These are phyloP conservation scores for Myodes glareolus DNA, from an alignment of 2,113 vertebrate species.

Conservation along the genomic window DNA sequence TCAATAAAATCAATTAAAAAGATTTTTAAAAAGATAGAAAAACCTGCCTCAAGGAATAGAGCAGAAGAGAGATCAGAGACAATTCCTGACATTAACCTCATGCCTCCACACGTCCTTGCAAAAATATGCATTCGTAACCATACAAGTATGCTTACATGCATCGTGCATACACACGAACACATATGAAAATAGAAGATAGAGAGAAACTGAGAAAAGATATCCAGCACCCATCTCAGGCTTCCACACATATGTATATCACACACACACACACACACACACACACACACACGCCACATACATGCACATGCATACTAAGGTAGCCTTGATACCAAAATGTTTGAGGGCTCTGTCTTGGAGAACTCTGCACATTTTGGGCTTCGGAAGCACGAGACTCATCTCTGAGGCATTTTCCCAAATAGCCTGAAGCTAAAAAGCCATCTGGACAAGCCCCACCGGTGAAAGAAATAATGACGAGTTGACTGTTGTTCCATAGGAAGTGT, in stretches of 20 bases:
- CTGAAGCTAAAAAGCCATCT: not conserved
- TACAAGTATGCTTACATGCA: too few relatives aligned
- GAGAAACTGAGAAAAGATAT: not conserved
- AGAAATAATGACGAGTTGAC: not conserved
- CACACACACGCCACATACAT: not conserved
- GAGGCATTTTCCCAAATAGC: not conserved
- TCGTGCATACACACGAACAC: not conserved
- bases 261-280: not conserved
- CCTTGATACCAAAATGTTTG: not conserved
- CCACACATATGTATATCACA: not conserved
- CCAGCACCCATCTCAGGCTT: not conserved
- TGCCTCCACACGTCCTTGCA: not conserved
- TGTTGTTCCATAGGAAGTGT: not conserved
- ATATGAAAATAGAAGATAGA: not conserved
- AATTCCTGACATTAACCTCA: not conserved
- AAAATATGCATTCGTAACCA: not conserved
- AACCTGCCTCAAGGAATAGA: too few relatives aligned
- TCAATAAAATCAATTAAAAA: too few relatives aligned
- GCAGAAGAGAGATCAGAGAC: too few relatives aligned
- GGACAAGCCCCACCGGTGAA: not conserved
- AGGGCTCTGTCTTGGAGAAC: conserved; percentile 10
- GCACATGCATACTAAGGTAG: not conserved
- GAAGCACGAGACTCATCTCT: not conserved
- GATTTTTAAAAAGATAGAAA: too few relatives aligned
- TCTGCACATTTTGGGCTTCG: not conserved